Evolutionary conservation across 2,888 invertebrate genomes (phyloP).

Genomic region (Pantelozetes paolii): DNA sequence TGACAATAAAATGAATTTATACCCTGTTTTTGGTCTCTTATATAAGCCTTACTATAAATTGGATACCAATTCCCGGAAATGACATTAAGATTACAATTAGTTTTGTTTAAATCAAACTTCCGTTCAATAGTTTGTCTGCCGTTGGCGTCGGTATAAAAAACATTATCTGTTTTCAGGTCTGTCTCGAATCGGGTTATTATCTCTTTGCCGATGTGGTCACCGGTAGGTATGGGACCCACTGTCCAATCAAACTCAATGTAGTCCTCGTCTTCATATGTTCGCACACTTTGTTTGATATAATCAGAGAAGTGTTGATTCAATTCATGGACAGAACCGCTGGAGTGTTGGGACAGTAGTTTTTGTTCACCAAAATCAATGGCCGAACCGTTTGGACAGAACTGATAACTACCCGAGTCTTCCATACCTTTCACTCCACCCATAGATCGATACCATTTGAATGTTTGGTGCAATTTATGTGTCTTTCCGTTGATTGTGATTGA

Average conservation of each 20-base stretch:
- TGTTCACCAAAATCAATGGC: neutral
- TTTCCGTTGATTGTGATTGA: neutral
- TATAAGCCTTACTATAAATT: neutral
- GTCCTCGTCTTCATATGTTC: neutral
- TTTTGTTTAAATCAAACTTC: conserved; percentile 48
- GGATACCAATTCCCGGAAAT: neutral
- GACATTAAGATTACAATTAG: neutral
- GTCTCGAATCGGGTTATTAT: conserved; percentile 69
- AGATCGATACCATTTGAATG: conserved; percentile 7
- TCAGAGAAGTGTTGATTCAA: conserved; percentile 1
- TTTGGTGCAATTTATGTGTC: neutral
- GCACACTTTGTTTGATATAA: conserved; percentile 51
- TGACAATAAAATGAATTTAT: no score
- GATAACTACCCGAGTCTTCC: conserved; percentile 26
- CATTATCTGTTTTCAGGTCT: conserved; percentile 59
- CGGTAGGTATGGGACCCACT: conserved; percentile 58
- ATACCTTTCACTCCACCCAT: neutral
- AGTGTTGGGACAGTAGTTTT: neutral
- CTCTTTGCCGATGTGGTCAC: conserved; percentile 68
- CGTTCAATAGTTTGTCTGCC: conserved; percentile 74
- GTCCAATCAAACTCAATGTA: conserved; percentile 52
- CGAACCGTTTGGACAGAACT: conserved; percentile 8
- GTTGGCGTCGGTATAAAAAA: conserved; percentile 89
- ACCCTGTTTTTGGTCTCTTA: neutral
- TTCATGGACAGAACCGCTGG: neutral